phyloP scores from a whole-genome alignment of 1,140 invertebrate genomes.

The Papilio polytes region DNA sequence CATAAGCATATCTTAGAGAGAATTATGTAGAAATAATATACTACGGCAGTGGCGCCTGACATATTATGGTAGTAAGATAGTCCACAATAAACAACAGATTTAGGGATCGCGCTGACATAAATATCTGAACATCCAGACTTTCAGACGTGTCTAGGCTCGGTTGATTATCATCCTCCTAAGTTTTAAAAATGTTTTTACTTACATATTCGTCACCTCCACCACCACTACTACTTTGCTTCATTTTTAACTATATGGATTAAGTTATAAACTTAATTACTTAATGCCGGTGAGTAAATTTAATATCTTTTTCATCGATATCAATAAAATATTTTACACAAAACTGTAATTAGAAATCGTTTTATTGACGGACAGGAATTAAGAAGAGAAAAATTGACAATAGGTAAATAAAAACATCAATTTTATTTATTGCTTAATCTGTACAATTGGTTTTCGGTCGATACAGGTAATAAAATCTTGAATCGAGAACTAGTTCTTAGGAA shows the following conservation, averaged over 20 bases:
- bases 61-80: neutral
- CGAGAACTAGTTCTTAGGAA: neutral
- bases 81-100: neutral
- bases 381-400: neutral
- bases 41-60: neutral
- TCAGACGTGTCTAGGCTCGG: neutral
- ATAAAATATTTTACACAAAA: neutral
- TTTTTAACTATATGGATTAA: slow-evolving; percentile 42
- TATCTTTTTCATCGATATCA: neutral
- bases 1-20: too few species aligned
- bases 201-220: slow-evolving; percentile 73
- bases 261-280: neutral
- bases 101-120: neutral
- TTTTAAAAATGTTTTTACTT: slow-evolving; percentile 49
- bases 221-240: slow-evolving; percentile 67
- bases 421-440: neutral
- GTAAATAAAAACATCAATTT: slow-evolving; percentile 12
- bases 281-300: neutral
- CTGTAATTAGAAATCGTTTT: neutral
- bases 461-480: neutral
- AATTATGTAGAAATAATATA: neutral
- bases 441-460: neutral
- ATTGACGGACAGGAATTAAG: neutral
- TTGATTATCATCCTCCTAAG: neutral
- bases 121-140: neutral